Percentiles rank a stretch among this genome's conserved stretches.
These are phyloP conservation scores for Carterocephalus palaemon DNA, from an alignment of 2,888 invertebrate genomes.

Conservation along the genomic window DNA sequence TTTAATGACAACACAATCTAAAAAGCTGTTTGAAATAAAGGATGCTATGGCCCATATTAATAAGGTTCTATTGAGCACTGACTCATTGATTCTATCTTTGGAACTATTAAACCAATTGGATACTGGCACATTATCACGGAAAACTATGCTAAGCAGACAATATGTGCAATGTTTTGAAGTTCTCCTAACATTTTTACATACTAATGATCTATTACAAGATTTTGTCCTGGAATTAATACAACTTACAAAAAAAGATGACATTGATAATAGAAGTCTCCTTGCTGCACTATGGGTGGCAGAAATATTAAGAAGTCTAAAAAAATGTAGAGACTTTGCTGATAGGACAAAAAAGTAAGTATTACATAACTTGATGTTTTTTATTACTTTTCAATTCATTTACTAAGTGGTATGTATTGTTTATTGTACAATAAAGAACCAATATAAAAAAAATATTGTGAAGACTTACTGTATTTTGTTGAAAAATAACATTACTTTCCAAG, in stretches of 20 bases:
- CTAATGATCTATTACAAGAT: conserved; percentile 66
- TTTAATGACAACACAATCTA: conserved; percentile 45
- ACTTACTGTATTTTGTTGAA: too few species aligned
- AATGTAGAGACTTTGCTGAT: conserved; percentile 52
- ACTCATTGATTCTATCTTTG: conserved; percentile 57
- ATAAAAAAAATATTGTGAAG: too few species aligned
- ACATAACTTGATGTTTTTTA: neutral
- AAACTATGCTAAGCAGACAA: conserved; percentile 39
- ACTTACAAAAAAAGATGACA: conserved; percentile 51
- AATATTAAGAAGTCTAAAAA: conserved; percentile 63
- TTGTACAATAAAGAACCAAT: too few species aligned
- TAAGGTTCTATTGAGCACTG: conserved; percentile 52
- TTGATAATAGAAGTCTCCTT: conserved; percentile 49
- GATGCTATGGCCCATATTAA: conserved; percentile 44
- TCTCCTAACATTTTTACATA: conserved; percentile 73
- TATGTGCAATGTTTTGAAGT: conserved; percentile 75
- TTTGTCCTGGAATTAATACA: conserved; percentile 67
- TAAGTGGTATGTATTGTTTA: too few species aligned
- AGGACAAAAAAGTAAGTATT: conserved; percentile 54
- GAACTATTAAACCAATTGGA: conserved; percentile 52
- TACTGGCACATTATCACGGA: conserved; percentile 31
- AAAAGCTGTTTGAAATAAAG: conserved; percentile 43
- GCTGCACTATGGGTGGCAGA: conserved; percentile 78
- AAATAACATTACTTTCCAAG: too few species aligned
- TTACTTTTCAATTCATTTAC: too few species aligned